phyloP scores from a whole-genome alignment of 2,797 vertebrate genomes.

The Amazona finschi region DNA sequence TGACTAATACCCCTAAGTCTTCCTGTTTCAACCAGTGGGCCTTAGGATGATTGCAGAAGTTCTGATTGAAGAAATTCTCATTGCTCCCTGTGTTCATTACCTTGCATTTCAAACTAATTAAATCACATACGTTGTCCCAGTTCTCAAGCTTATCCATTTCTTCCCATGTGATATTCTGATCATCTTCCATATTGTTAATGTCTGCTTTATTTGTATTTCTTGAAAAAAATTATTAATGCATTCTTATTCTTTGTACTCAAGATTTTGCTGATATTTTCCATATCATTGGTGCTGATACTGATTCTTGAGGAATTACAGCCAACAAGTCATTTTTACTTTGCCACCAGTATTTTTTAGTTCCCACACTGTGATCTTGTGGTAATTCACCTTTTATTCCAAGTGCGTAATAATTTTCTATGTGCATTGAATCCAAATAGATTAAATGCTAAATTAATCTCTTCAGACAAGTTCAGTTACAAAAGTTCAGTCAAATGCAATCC shows the following conservation, averaged over 20 bases:
- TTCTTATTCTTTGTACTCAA: neutral
- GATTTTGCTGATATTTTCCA: neutral
- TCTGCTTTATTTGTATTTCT: neutral
- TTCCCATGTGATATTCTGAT: conserved; percentile 24
- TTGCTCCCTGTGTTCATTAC: conserved; percentile 56
- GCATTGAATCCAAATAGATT: neutral
- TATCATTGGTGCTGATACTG: neutral
- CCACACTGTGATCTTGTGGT: neutral
- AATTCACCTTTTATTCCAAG: neutral
- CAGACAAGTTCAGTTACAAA: neutral
- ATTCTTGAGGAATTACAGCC: neutral
- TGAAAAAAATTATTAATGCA: neutral
- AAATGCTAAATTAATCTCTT: neutral
- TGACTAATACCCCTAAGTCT: conserved; percentile 48
- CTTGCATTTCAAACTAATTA: conserved; percentile 59
- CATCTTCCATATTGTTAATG: conserved; percentile 21
- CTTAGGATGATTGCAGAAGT: conserved; percentile 11
- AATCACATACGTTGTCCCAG: conserved; percentile 23
- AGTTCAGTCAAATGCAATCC: neutral
- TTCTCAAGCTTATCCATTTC: conserved; percentile 33
- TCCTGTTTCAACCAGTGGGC: conserved; percentile 26
- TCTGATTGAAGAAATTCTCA: conserved; percentile 56
- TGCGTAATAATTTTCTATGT: neutral
- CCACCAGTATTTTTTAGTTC: neutral
- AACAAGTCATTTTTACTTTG: neutral